Evolutionary conservation across 1,140 invertebrate genomes (phyloP), one percentile per base, ranked within the genome.

Genomic region (Matsumurasca onukii): DNA sequence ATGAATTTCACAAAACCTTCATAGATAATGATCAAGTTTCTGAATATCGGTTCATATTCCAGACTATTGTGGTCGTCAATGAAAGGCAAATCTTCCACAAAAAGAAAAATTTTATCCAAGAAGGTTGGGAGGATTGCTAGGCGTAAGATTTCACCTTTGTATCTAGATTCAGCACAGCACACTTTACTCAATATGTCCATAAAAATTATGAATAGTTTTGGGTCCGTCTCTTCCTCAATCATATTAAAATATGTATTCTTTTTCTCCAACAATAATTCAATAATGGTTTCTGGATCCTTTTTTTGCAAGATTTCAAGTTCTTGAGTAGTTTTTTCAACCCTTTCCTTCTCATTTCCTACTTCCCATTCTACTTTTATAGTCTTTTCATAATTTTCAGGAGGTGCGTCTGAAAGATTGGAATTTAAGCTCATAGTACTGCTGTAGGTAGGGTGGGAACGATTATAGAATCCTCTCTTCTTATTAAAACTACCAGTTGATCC

Each of bases 161-260:
- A 15, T 15, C 31, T 45, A 48, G 39, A 48, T 2, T 31, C 2
- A 48, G 62, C 2, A 9, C 27, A 13, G 27, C 62, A 65, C 2
- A 65, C 15, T 65, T 65, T 65, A 27, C n/a, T 27, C 15, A 65
- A 24, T 45, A 65, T 24, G 12, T 45, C 22, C 20, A 65, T n/a
- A 1, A 24, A 13, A n/a, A 65, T 15, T 5, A 65, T 24, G 1
- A 48, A 45, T 30, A 65, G 13, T 2, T 65, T 27, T 25, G 59
- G 59, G 1, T 31, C 31, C 17, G 39, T n/a, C n/a, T 30, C 30
- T 2, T 63, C 59, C 30, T 31, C 20, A 30, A 63, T n/a, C 27
- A 63, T 5, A 20, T 17, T 20, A 20, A 3, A 3, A n/a, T 9
- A 51, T 12, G n/a, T 22, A 51, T n/a, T 51, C 24, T 51, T n/a